phyloP scores from a whole-genome alignment of 2,888 invertebrate species.

The Nomada fucata region DNA sequence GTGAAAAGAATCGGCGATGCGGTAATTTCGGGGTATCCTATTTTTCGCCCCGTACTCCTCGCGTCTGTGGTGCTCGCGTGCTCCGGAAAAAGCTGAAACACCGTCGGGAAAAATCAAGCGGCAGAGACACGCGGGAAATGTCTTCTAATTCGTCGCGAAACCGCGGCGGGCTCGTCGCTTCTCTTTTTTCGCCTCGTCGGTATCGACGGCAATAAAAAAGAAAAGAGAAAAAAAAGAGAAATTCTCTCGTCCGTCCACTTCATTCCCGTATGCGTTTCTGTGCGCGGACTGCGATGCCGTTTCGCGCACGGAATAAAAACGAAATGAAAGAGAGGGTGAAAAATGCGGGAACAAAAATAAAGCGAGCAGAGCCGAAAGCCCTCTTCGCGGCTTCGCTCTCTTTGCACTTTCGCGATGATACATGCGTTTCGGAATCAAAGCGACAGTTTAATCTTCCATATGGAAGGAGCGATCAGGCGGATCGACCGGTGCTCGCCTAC shows the following conservation, averaged over 20 bases:
- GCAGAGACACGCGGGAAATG: slow-evolving; percentile 13
- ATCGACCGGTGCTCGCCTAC: slow-evolving; percentile 17
- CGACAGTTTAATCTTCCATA: slow-evolving; percentile 51
- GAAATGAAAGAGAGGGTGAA: not conserved
- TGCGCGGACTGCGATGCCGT: not conserved
- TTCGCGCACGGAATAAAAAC: not conserved
- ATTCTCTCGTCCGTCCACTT: slow-evolving; percentile 17
- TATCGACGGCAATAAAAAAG: slow-evolving; percentile 12
- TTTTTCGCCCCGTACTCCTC: slow-evolving; percentile 14
- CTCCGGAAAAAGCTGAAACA: slow-evolving; percentile 37
- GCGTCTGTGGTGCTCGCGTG: not conserved
- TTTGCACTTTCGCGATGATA: slow-evolving; percentile 16
- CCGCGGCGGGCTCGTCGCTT: slow-evolving; percentile 22
- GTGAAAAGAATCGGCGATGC: not conserved
- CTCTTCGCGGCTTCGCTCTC: not conserved
- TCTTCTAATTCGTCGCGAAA: slow-evolving; percentile 48
- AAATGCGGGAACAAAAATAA: not conserved
- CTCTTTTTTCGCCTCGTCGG: not conserved
- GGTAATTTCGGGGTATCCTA: not conserved
- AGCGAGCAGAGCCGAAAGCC: not conserved
- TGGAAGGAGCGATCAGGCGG: slow-evolving; percentile 26
- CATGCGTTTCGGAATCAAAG: slow-evolving; percentile 41
- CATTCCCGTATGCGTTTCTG: not conserved
- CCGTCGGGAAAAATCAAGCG: slow-evolving; percentile 19
- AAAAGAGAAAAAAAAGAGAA: slow-evolving; percentile 20